Base-by-base conservation (phyloP, 2,113 vertebrate species). In the Geothlypis trichas region DNA sequence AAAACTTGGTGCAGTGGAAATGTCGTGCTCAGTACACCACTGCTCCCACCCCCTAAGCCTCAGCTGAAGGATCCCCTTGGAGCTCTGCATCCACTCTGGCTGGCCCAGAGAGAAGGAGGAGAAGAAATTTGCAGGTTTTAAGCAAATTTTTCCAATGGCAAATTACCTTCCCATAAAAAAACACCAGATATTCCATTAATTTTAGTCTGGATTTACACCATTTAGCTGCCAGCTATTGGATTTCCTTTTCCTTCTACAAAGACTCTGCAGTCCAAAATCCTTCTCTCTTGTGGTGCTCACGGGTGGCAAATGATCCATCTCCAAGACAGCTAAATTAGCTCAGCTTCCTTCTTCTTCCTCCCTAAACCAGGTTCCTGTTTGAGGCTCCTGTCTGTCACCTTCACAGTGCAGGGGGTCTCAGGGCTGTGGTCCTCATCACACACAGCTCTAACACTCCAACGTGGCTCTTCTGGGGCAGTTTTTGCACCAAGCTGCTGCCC, bases 241-340 rank as follows among this genome's bases (percentile, higher is more conserved):
- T 79, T 90, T 88, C 72, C 74, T 82, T 82, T 75, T 37, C 46
- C 41, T 65, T 18, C 33, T 44, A 66, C 46, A 62, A 77, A 89
- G 41, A 61, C 83, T 30, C 74, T 74, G 63, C 68, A 74, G 33
- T 33, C 76, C 79, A 79, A 92, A 90, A 42, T 46, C 67, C 46
- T 76, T 76, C 51, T 89, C 55, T 86, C 76, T 80, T 26, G n/a
- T 58, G 47, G 28, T 86, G 76, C 65, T 80, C 55, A 58, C 1
- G 39, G 80, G 72, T 84, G 80, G 76, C 59, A 71, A 86, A 94
- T 22, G 46, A 54, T 84, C 87, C 86, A 88, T 67, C 84, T 89
- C 65, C 72, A 77, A 66, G 80, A 84, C 47, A 71, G 81, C 73
- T 41, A 42, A 57, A 93, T 65, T 31, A 81, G 44, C n/a, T n/a